Evolutionary conservation across 1,140 invertebrate species (phyloP).

Genomic region (Gerris buenoi): DNA sequence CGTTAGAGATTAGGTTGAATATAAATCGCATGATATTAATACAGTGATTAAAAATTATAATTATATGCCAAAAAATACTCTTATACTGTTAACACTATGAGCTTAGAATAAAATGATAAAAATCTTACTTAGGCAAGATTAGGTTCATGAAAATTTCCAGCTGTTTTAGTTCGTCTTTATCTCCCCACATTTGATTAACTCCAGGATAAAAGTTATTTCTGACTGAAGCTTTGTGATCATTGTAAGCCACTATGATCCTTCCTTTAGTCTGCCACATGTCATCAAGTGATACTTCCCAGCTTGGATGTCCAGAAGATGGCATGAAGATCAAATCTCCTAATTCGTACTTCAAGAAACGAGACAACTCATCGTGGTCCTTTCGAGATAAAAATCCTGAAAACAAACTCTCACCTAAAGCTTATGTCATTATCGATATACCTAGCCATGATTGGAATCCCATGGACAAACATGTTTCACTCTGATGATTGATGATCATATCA

Average conservation of each 20-base stretch:
- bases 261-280: background rate
- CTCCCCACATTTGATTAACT: background rate
- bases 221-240: background rate
- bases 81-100: too few species aligned
- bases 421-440: too few species aligned
- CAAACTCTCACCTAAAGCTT: too few species aligned
- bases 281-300: background rate
- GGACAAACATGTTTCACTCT: too few species aligned
- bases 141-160: background rate
- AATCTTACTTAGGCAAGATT: too few species aligned
- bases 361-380: background rate
- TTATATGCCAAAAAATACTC: too few species aligned
- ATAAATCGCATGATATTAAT: too few species aligned
- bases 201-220: background rate
- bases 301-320: background rate
- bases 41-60: too few species aligned
- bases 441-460: too few species aligned
- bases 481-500: too few species aligned
- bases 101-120: too few species aligned
- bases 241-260: background rate
- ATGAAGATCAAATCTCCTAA: background rate
- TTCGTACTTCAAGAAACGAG: background rate
- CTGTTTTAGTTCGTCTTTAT: background rate
- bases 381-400: background rate
- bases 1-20: too few species aligned